Conservation (phyloP, 30 jellyfish, hydroid and myxozoan genomes). For the Thelohanellus kitauei region DNA sequence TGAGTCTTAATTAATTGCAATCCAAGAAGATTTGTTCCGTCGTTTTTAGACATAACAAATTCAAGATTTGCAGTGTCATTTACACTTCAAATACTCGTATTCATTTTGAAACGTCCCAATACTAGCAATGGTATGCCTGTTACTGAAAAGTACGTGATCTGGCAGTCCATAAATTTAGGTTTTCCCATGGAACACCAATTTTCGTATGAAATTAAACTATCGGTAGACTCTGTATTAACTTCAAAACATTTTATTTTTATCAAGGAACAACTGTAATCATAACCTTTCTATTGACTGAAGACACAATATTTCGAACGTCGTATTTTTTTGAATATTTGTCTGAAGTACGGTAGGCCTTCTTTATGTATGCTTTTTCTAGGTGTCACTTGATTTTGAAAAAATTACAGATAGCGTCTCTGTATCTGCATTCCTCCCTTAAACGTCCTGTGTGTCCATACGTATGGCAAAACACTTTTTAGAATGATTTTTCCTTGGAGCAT, state of each 20-base stretch:
- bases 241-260: no score
- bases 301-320: no score
- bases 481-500: no score
- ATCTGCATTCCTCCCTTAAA: neutral
- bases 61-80: neutral
- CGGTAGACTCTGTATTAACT: conserved; percentile 5
- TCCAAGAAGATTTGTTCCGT: conserved; percentile 8
- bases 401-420: neutral
- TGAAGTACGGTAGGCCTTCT: conserved; percentile 1
- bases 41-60: conserved; percentile 2
- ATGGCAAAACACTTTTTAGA: no score
- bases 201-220: neutral
- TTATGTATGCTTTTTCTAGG: conserved; percentile 1
- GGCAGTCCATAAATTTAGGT: no score
- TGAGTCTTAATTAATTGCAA: conserved; percentile 1
- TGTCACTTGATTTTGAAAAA: conserved; percentile 5
- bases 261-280: no score
- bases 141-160: no score
- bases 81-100: neutral
- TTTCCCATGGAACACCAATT: conserved; percentile 6
- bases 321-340: no score
- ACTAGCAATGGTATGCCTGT: no score
- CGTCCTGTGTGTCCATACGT: conserved; percentile 2
- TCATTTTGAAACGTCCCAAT: no score
- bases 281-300: no score